phyloP scores from a whole-genome alignment of 2,888 invertebrate genomes.

The Nowickia ferox region DNA sequence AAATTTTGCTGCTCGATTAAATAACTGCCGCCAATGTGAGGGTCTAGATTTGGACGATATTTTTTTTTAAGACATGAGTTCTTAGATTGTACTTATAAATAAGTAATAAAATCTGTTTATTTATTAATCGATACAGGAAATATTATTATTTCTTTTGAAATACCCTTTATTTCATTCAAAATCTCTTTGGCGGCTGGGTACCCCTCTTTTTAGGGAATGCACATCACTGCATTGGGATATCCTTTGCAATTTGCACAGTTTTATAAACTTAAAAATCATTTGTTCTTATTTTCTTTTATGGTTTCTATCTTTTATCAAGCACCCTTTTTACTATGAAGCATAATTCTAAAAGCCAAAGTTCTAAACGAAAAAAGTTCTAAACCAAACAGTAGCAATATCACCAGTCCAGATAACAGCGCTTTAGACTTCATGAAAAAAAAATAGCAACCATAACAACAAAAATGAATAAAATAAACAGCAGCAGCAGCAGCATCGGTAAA shows the following conservation, averaged over 20 bases:
- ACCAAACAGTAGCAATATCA: constrained; percentile 63
- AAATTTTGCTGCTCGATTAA: no score
- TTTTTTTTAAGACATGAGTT: no score
- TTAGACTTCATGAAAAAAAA: constrained; percentile 23
- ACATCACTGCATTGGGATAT: background rate
- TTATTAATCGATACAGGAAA: no score
- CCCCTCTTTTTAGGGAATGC: background rate
- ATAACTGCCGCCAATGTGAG: no score
- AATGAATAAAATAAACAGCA: background rate
- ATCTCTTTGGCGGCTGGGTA: background rate
- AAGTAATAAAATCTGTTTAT: no score
- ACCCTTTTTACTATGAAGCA: background rate
- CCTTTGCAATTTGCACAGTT: constrained; percentile 35
- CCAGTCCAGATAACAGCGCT: constrained; percentile 58
- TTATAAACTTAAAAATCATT: constrained; percentile 36
- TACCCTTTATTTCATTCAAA: background rate
- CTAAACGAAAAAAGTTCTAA: constrained; percentile 2
- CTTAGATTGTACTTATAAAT: no score
- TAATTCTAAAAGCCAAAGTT: constrained; percentile 5
- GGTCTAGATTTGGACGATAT: no score
- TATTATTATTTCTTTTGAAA: no score
- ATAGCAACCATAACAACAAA: background rate
- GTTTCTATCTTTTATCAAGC: constrained; percentile 40
- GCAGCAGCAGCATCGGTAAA: constrained; percentile 13
- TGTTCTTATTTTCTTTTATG: constrained; percentile 12